Base-by-base conservation (phyloP, 1,140 invertebrate genomes). In the Hypothenemus hampei region DNA sequence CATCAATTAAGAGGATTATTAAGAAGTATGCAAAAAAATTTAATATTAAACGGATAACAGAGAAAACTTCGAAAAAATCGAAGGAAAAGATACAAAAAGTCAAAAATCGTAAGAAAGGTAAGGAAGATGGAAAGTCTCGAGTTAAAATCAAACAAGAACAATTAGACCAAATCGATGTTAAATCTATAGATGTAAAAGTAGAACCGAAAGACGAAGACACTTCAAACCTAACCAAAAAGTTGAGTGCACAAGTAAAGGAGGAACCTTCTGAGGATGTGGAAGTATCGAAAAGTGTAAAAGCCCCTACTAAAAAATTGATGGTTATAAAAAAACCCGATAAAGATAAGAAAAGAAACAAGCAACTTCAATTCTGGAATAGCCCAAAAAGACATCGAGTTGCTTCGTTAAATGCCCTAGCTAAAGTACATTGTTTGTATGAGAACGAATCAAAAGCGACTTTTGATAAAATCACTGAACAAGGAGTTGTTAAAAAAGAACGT, bases 341-440 rank as follows among this genome's bases (percentile, higher is more conserved):
- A 41, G 20, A 41, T 52, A 55, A 60, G 16, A 69, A 45, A 3
- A 73, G 78, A 61, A 69, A 72, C 51, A 76, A 77, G 63, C 61
- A 81, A 22, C 76, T 77, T 50, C 74, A 74, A 4, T 80, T 80
- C 43, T 81, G 79, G 79, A 81, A 72, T 47, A 85, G 84, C 0
- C 85, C 86, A 7, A 90, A 89, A 71, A 77, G 83, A 47, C 86
- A 89, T 66, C 77, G 91, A 57, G 89, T 91, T 67, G 91, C 91
- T 20, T 92, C 89, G 4, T 69, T 94, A 13, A 94, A 94, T 71
- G 91, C 91, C 0, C 71, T 89, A 61, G 89, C 89, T n/a, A 93
- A 93, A 77, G 90, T 93, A 22, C 89, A 93, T 68, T 91, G 89
- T 67, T 75, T 93, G 10, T 93, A 92, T 62, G 91, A 93, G 70